Base-by-base conservation (phyloP, 1,140 invertebrate genomes). In the Medauroidea extradentata region DNA sequence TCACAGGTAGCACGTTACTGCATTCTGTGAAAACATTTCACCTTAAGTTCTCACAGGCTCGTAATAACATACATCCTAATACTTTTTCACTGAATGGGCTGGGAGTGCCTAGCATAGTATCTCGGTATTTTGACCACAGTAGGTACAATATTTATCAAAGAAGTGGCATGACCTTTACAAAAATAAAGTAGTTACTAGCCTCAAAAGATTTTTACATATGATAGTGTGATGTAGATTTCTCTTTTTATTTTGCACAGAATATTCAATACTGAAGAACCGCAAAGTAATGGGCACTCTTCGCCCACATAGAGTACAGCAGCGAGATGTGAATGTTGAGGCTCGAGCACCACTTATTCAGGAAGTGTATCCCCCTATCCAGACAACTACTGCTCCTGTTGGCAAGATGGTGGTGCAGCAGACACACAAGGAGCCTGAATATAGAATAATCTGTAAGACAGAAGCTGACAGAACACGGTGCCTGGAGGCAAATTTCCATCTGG, bases 261-360 rank as follows among this genome's bases (percentile, higher is more conserved):
- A 77, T 73, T 66, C 78, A 9, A 70, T 83, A 25, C 64, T 86
- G 34, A 84, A 85, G 68, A 84, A 86, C 69, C 72, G 78, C 53
- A 81, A 79, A 65, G 81, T 77, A 43, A 82, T 92, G 63, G 92
- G 92, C 1, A 85, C 77, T 29, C 67, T 93, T 16, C 84, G 89
- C 48, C 72, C 81, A 13, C 88, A 91, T 69, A 82, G 81, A 63
- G 86, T 90, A 60, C 81, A 87, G 69, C 83, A 87, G 63, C 75
- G 84, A 48, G 81, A 86, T 68, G 71, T 83, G 2, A 70, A 82
- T 63, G 73, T 74, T 78, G 66, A 58, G 13, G 53, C 66, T n/a
- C 29, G 29, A 34, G 69, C 64, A 50, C 75, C 75, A 25, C 68
- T 85, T 2, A 84, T 85, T 61, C 73, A 83, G 64, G 81, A 83